Evolutionary conservation across 1,140 invertebrate species (phyloP).

Genomic region (Drusus annulatus): DNA sequence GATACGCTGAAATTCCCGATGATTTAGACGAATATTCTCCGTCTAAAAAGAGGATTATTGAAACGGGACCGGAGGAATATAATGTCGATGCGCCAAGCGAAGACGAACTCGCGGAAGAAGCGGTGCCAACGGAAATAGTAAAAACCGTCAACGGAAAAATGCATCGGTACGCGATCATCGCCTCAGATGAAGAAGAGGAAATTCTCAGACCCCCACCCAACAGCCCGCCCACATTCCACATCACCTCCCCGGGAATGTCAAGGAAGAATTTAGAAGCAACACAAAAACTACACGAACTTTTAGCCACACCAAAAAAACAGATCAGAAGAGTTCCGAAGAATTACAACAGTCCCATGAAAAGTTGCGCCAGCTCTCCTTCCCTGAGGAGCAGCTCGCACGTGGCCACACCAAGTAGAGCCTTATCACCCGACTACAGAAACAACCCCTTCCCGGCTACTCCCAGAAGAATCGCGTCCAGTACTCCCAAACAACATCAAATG

Average conservation of each 20-base stretch:
- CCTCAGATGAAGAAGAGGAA: conserved; percentile 67
- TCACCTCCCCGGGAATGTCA: conserved; percentile 63
- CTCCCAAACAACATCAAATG: conserved; percentile 63
- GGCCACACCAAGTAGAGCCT: conserved; percentile 61
- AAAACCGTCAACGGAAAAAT: conserved; percentile 74
- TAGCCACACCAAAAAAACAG: conserved; percentile 79
- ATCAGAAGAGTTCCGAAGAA: not conserved
- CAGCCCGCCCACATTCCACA: conserved; percentile 56
- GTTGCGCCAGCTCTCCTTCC: conserved; percentile 69
- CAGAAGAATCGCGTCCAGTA: conserved; percentile 67
- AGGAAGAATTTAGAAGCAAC: conserved; percentile 78
- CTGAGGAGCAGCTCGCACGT: conserved; percentile 61
- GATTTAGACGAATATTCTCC: conserved; percentile 73
- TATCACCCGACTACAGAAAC: conserved; percentile 15
- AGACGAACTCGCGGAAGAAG: conserved; percentile 69
- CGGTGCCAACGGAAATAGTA: conserved; percentile 73
- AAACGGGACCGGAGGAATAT: conserved; percentile 73
- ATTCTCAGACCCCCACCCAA: conserved; percentile 9
- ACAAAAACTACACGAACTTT: conserved; percentile 81
- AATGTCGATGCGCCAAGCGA: conserved; percentile 74
- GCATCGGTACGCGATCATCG: conserved; percentile 75
- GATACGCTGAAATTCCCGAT: conserved; percentile 73
- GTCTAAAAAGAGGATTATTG: conserved; percentile 71
- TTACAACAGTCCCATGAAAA: conserved; percentile 63
- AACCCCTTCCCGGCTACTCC: conserved; percentile 58